These are phyloP conservation scores for Pachypeltis micranthus DNA, from an alignment of 1,140 invertebrate species.

Conservation along the genomic window DNA sequence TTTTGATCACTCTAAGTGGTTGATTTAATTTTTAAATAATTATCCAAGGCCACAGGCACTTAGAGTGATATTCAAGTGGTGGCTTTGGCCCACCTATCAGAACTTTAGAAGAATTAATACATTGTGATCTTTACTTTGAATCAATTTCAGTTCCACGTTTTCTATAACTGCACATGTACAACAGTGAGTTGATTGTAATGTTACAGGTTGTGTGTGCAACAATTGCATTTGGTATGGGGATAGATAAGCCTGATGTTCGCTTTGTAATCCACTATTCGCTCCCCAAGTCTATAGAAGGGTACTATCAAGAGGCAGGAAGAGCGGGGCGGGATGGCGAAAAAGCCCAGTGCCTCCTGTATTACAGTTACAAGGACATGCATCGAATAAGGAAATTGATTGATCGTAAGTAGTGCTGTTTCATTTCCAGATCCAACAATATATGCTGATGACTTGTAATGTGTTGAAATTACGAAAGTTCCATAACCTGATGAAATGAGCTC, in stretches of 20 bases:
- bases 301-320: constrained; percentile 95
- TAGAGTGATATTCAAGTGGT: not conserved
- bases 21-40: not conserved
- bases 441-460: too few relatives aligned
- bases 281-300: constrained; percentile 93
- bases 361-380: constrained; percentile 68
- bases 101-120: too few relatives aligned
- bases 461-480: too few relatives aligned
- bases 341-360: constrained; percentile 77
- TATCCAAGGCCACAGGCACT: not conserved
- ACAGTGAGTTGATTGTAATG: too few relatives aligned
- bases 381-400: constrained; percentile 63
- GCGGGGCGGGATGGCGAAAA: constrained; percentile 82
- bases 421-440: too few relatives aligned
- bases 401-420: constrained; percentile 39
- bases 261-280: constrained; percentile 85
- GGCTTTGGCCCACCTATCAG: too few relatives aligned
- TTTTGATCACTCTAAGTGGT: too few relatives aligned
- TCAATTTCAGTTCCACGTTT: too few relatives aligned
- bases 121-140: too few relatives aligned
- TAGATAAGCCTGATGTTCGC: constrained; percentile 89
- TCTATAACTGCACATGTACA: too few relatives aligned
- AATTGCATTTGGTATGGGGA: constrained; percentile 96
- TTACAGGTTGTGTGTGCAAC: constrained; percentile 84
- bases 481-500: too few relatives aligned